These are phyloP conservation scores for Agrotis exclamationis DNA, from an alignment of 2,888 invertebrate species.

Conservation along the genomic window DNA sequence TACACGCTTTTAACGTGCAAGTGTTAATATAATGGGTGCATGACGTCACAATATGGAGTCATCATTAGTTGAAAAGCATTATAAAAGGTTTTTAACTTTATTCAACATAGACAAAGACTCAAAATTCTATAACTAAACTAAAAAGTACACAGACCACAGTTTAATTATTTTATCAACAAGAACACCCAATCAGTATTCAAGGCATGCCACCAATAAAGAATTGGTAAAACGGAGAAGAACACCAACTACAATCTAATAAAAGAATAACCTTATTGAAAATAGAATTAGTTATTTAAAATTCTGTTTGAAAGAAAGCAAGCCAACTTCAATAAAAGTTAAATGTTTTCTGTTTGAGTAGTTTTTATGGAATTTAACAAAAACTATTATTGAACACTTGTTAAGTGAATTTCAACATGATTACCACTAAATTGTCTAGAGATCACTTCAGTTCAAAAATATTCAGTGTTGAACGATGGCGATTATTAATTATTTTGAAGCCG, in stretches of 20 bases:
- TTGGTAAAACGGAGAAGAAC: constrained; percentile 26
- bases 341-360: constrained; percentile 26
- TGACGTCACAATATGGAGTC: too few species aligned
- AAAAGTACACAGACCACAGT: not conserved
- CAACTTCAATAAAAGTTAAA: constrained; percentile 12
- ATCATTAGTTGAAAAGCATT: too few species aligned
- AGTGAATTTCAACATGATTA: not conserved
- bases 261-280: constrained; percentile 26
- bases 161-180: constrained; percentile 14
- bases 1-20: too few species aligned
- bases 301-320: constrained; percentile 1
- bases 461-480: not conserved
- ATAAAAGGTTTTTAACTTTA: not conserved
- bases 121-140: not conserved
- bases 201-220: constrained; percentile 34
- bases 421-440: not conserved
- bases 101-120: not conserved
- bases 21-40: too few species aligned
- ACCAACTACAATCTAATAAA: constrained; percentile 28
- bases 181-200: constrained; percentile 32
- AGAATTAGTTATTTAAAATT: constrained; percentile 25
- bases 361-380: not conserved
- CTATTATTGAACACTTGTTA: not conserved
- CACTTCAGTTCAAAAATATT: not conserved
- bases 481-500: not conserved